These are phyloP conservation scores for Caenorhabditis imperialis DNA, from an alignment of 2,888 invertebrate species.

Conservation along the genomic window DNA sequence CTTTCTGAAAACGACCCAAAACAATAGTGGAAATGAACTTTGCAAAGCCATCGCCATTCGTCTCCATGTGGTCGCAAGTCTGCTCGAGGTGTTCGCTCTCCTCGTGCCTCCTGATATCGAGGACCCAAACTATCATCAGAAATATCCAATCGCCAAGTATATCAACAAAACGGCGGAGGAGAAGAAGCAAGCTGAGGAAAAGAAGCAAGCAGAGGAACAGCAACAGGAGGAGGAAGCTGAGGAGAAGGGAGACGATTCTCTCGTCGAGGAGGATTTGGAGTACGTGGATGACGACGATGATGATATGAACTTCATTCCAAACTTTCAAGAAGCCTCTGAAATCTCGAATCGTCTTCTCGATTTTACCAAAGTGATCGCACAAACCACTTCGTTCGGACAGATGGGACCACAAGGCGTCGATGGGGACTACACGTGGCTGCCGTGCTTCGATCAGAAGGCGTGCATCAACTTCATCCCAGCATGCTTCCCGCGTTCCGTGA, in stretches of 20 bases:
- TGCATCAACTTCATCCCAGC: slow-evolving; percentile 96
- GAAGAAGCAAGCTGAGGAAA: neutral
- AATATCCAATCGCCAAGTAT: slow-evolving; percentile 1
- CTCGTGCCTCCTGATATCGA: slow-evolving; percentile 41
- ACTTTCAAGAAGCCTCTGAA: neutral
- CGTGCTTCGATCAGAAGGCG: slow-evolving; percentile 95
- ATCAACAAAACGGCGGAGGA: neutral
- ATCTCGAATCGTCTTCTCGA: neutral
- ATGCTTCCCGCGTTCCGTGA: slow-evolving; percentile 91
- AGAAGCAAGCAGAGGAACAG: neutral
- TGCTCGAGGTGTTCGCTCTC: slow-evolving; percentile 23
- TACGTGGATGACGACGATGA: too few relatives aligned
- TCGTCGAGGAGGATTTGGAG: neutral
- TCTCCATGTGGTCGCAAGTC: slow-evolving; percentile 10
- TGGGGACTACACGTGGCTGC: slow-evolving; percentile 72
- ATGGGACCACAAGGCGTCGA: slow-evolving; percentile 20
- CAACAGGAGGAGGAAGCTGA: neutral
- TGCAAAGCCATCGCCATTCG: slow-evolving; percentile 12
- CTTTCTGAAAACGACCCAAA: neutral
- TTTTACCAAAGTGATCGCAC: neutral
- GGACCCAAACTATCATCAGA: slow-evolving; percentile 12
- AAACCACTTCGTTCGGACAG: slow-evolving; percentile 11
- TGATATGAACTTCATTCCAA: slow-evolving; percentile 2
- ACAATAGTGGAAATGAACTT: neutral
- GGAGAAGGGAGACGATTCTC: neutral